Evolutionary conservation across 2,797 vertebrate genomes (phyloP), one percentile per base, ranked within the genome.

Genomic region (Tachyglossus aculeatus): DNA sequence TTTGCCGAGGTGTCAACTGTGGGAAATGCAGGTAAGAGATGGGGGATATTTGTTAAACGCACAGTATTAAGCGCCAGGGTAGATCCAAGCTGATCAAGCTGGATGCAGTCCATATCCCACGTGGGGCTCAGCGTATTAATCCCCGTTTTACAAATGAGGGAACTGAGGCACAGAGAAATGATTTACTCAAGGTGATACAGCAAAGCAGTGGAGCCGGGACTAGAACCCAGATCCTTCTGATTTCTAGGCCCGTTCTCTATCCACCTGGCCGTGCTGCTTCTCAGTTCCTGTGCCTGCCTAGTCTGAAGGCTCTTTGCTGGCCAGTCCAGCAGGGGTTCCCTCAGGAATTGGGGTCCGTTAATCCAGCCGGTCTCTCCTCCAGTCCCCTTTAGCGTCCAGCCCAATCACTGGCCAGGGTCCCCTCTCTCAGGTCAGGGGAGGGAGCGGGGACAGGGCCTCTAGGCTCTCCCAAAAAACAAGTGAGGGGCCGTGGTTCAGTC

Each of bases 21-120:
- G 1, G 92, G 84, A 70, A 96, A 92, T 0, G 95, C 93, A 77
- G 97, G 97, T 98, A 34, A 93, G 93, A 34, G 7, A 12, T 24
- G 41, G 37, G 27, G 3, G 37, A 21, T 19, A 2, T n/a, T n/a
- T n/a, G n/a, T n/a, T n/a, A n/a, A n/a, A n/a, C n/a, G n/a, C n/a
- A n/a, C n/a, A n/a, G n/a, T n/a, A n/a, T n/a, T n/a, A n/a, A n/a
- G n/a, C n/a, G n/a, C n/a, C n/a, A n/a, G n/a, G n/a, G n/a, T n/a
- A n/a, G n/a, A n/a, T n/a, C n/a, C n/a, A n/a, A n/a, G n/a, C n/a
- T n/a, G n/a, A n/a, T n/a, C n/a, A n/a, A n/a, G n/a, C n/a, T n/a
- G n/a, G n/a, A n/a, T n/a, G n/a, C n/a, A n/a, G n/a, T n/a, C n/a
- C n/a, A n/a, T n/a, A n/a, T n/a, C n/a, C n/a, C n/a, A n/a, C n/a